phyloP scores from a whole-genome alignment of 1,140 invertebrate genomes.

The Drosophila takahashii region DNA sequence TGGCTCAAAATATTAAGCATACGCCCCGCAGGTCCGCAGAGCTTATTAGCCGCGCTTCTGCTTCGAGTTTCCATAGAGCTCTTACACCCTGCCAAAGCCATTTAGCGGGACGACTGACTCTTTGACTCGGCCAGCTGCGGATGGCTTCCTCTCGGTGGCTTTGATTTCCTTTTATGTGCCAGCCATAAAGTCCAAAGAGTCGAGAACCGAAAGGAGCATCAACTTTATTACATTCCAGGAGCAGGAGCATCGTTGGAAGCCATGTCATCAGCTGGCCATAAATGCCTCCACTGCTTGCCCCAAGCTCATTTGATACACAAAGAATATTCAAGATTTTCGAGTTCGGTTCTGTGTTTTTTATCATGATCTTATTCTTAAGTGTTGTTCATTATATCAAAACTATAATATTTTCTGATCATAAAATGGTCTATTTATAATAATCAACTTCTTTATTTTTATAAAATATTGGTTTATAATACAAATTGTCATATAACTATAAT shows the following conservation, averaged over 20 bases:
- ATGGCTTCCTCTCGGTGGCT: conserved; percentile 33
- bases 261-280: conserved; percentile 56
- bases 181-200: conserved; percentile 64
- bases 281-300: conserved; percentile 33
- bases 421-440: too few species aligned
- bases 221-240: conserved; percentile 74
- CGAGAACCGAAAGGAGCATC: conserved; percentile 35
- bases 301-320: conserved; percentile 15
- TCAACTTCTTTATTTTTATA: too few species aligned
- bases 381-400: too few species aligned
- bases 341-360: not conserved
- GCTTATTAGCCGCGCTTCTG: conserved; percentile 47
- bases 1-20: conserved; percentile 70
- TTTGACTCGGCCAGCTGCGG: conserved; percentile 44
- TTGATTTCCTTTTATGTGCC: conserved; percentile 74
- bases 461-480: too few species aligned
- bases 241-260: conserved; percentile 23
- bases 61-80: conserved; percentile 20
- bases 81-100: conserved; percentile 9
- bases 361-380: not conserved
- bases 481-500: too few species aligned
- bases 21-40: conserved; percentile 35
- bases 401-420: too few species aligned
- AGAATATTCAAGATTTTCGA: not conserved
- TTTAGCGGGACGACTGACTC: conserved; percentile 52